Conservation (phyloP, 2,888 invertebrate species). For the Hymenopus coronatus region DNA sequence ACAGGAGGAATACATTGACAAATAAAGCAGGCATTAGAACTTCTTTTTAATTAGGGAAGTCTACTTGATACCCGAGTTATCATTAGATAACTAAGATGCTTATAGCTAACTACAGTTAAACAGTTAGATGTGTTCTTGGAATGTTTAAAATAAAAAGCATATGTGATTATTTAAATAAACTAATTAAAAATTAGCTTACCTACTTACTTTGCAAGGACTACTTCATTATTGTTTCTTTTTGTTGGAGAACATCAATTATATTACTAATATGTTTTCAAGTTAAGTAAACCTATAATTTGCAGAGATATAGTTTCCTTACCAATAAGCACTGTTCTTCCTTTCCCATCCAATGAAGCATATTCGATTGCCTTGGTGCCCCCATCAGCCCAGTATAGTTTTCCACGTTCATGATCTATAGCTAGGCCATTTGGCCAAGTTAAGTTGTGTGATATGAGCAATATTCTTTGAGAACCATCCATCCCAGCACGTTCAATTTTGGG, state of each 20-base stretch:
- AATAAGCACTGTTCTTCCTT: conserved; percentile 62
- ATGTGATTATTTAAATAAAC: neutral
- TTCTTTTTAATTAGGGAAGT: no score
- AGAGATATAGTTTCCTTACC: conserved; percentile 48
- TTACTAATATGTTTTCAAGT: neutral
- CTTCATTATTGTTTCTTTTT: no score
- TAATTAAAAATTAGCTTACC: no score
- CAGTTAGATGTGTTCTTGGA: no score
- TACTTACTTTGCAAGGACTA: no score
- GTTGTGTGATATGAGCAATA: conserved; percentile 57
- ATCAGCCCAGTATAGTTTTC: conserved; percentile 84
- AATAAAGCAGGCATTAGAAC: neutral
- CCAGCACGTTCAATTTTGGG: conserved; percentile 82
- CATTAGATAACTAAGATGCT: no score
- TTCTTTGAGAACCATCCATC: conserved; percentile 74
- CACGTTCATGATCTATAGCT: conserved; percentile 70
- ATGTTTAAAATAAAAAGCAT: no score
- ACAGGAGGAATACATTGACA: neutral
- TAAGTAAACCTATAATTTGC: neutral
- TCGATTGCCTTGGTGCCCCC: conserved; percentile 78
- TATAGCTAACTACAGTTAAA: no score
- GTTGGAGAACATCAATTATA: no score
- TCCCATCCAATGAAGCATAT: conserved; percentile 74
- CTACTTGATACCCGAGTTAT: no score
- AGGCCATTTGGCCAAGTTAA: conserved; percentile 85